Conservation (phyloP, 2,113 vertebrate genomes). For the Nycticorax nycticorax region DNA sequence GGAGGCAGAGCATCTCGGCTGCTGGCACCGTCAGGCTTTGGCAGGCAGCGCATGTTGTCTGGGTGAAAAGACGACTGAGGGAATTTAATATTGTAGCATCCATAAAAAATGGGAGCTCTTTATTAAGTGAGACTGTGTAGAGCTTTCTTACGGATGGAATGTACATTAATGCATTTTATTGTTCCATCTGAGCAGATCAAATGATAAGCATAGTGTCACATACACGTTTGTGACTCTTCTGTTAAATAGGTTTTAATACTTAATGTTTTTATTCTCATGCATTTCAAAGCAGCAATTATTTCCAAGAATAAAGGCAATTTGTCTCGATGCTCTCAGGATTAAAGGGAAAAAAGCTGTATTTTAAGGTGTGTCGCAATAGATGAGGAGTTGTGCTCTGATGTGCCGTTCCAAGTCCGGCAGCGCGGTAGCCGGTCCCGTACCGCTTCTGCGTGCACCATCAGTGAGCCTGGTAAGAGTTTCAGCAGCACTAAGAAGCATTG, state of each 20-base stretch:
- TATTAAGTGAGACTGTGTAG: neutral
- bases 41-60: neutral
- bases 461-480: neutral
- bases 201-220: neutral
- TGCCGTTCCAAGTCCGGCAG: neutral
- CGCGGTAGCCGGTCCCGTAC: rapidly evolving
- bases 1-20: neutral
- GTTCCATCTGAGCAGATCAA: neutral
- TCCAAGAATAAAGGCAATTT: conserved; percentile 8
- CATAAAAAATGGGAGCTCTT: conserved; percentile 1
- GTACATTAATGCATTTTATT: neutral
- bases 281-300: conserved; percentile 6
- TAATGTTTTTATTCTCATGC: neutral
- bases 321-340: neutral
- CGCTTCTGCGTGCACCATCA: neutral
- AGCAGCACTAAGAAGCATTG: neutral
- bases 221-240: neutral
- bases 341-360: neutral
- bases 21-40: neutral
- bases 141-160: conserved; percentile 17
- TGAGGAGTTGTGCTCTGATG: neutral
- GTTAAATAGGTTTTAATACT: conserved; percentile 4
- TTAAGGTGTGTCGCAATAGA: neutral
- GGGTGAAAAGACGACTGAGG: neutral
- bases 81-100: neutral